phyloP scores from a whole-genome alignment of 2,888 invertebrate species.

The Chaetogeoica ovagalla region DNA sequence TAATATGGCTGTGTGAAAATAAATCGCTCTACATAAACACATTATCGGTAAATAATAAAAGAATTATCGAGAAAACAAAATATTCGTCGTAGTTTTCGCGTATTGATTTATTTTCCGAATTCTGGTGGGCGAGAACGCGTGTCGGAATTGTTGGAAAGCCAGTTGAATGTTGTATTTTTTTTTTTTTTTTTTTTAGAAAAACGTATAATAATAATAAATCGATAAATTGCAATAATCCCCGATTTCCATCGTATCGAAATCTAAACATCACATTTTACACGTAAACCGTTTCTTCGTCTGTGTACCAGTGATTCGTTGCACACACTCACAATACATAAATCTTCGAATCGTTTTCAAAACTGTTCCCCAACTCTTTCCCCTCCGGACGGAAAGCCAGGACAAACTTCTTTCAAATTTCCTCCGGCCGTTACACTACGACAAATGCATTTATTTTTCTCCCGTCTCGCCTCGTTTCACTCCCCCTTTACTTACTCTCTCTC shows the following conservation, averaged over 20 bases:
- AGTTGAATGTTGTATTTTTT: no score
- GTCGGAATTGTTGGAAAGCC: no score
- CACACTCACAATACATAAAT: conserved; percentile 16
- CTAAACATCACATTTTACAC: background rate
- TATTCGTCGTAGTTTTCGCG: no score
- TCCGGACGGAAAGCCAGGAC: conserved; percentile 1
- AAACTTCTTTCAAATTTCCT: conserved; percentile 36
- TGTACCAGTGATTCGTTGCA: background rate
- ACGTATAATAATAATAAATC: no score
- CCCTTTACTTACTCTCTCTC: background rate
- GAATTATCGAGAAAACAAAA: no score
- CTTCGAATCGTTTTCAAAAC: conserved; percentile 29
- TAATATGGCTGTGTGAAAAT: no score
- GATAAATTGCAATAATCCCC: background rate
- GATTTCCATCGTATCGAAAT: background rate
- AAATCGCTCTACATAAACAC: no score
- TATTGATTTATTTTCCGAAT: no score
- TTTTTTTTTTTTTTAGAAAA: no score
- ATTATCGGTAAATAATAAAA: no score
- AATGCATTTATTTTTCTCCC: conserved; percentile 33
- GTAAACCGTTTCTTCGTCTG: conserved; percentile 4
- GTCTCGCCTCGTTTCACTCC: no score
- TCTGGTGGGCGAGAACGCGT: no score
- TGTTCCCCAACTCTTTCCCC: background rate
- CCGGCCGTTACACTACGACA: background rate